phyloP scores from a whole-genome alignment of 2,888 invertebrate species.

The Nasonia oneida region DNA sequence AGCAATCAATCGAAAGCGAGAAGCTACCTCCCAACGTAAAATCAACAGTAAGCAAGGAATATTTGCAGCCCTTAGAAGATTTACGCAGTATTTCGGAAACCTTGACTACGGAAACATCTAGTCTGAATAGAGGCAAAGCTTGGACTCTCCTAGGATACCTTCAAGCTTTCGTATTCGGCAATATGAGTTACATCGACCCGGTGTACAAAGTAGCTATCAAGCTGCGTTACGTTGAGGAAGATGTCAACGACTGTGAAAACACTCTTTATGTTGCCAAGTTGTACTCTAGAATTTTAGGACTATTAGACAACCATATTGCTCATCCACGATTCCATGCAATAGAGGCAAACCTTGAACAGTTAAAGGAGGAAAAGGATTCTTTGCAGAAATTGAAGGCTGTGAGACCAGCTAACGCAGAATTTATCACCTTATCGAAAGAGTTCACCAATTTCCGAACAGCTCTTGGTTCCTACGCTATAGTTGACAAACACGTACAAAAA shows the following conservation, averaged over 20 bases:
- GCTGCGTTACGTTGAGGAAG: constrained; percentile 85
- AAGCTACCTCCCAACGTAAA: constrained; percentile 33
- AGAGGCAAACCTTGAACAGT: constrained; percentile 61
- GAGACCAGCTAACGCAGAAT: constrained; percentile 69
- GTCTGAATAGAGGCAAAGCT: constrained; percentile 68
- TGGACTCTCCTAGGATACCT: constrained; percentile 75
- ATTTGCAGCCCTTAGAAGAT: constrained; percentile 61
- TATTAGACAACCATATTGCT: constrained; percentile 68
- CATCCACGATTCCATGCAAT: constrained; percentile 65
- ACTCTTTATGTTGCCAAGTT: constrained; percentile 82
- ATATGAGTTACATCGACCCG: constrained; percentile 85
- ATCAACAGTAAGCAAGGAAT: constrained; percentile 48
- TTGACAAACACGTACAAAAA: constrained; percentile 74
- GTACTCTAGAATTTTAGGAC: constrained; percentile 79
- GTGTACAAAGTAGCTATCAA: constrained; percentile 89
- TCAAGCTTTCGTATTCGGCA: constrained; percentile 71
- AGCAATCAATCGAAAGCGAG: constrained; percentile 38
- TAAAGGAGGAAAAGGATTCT: constrained; percentile 62
- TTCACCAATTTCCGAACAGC: constrained; percentile 74
- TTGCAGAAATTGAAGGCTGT: constrained; percentile 69
- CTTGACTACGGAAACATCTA: constrained; percentile 50
- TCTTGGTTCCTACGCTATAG: constrained; percentile 75
- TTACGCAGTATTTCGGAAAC: constrained; percentile 59
- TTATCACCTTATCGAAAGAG: constrained; percentile 70
- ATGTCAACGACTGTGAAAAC: constrained; percentile 83